phyloP scores from a whole-genome alignment of 2,797 vertebrate genomes.

The Trachops cirrhosus region DNA sequence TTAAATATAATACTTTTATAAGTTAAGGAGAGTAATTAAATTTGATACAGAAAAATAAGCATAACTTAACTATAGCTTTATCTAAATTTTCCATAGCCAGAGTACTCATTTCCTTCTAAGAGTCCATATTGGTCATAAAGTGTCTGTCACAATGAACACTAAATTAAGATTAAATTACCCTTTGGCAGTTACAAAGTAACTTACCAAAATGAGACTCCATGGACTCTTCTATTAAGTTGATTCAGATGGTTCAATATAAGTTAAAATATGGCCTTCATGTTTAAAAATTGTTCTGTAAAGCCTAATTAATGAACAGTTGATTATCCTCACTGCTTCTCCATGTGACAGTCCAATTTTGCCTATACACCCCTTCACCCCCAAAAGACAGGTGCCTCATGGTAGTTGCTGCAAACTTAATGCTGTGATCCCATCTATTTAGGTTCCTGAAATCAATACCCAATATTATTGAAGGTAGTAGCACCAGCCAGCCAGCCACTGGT shows the following conservation, averaged over 20 bases:
- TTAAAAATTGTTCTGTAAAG: not conserved
- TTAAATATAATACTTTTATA: not conserved
- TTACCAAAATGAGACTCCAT: not conserved
- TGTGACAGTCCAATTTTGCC: not conserved
- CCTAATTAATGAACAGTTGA: not conserved
- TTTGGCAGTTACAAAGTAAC: not conserved
- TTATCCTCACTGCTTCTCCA: not conserved
- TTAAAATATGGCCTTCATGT: not conserved
- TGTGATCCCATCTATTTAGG: not conserved
- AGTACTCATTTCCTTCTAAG: not conserved
- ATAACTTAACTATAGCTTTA: not conserved
- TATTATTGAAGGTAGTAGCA: not conserved
- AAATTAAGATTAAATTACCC: not conserved
- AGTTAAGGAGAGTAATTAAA: not conserved
- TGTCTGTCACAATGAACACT: not conserved
- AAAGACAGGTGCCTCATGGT: not conserved
- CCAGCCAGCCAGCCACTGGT: not conserved
- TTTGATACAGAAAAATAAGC: not conserved
- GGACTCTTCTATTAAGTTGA: not conserved
- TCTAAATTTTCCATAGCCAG: not conserved
- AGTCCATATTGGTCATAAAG: not conserved
- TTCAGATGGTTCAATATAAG: not conserved
- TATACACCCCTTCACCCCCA: not conserved
- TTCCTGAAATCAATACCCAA: too few species aligned
- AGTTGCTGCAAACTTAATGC: not conserved